phyloP scores from a whole-genome alignment of 2,113 vertebrate genomes.

The Scartelaos histophorus region DNA sequence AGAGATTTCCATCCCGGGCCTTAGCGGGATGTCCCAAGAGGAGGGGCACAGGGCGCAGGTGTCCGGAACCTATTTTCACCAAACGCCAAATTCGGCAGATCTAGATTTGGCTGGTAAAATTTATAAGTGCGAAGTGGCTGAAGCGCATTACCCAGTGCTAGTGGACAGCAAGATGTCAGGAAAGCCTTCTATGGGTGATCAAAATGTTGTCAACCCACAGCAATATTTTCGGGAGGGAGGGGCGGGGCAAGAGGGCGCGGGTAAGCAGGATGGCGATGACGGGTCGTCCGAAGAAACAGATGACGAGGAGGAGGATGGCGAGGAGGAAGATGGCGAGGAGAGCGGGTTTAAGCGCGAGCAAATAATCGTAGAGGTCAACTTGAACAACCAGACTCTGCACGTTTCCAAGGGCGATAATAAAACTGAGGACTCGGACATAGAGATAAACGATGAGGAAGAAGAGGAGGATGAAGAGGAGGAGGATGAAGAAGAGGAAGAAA shows the following conservation, averaged over 20 bases:
- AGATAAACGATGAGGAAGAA: conserved; percentile 84
- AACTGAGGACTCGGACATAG: conserved; percentile 86
- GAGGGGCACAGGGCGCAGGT: conserved; percentile 81
- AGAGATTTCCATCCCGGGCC: conserved; percentile 77
- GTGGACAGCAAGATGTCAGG: conserved; percentile 87
- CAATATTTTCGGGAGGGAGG: conserved; percentile 87
- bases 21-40: conserved; percentile 90
- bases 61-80: conserved; percentile 83
- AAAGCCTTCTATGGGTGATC: conserved; percentile 78
- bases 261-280: conserved; percentile 69
- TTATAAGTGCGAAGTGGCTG: conserved; percentile 88
- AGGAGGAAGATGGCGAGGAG: conserved; percentile 75
- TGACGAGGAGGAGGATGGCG: conserved; percentile 74
- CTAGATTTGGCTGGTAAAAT: conserved; percentile 89
- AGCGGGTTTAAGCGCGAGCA: conserved; percentile 94
- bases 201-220: conserved; percentile 61
- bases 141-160: conserved; percentile 87
- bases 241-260: conserved; percentile 53
- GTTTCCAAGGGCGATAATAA: conserved; percentile 97
- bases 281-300: conserved; percentile 86
- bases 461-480: conserved; percentile 77
- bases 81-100: conserved; percentile 80
- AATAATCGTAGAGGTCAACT: conserved; percentile 99
- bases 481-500: conserved; percentile 66
- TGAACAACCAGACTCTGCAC: conserved; percentile 99